phyloP scores from a whole-genome alignment of 2,797 vertebrate species.

The Sebastiscus albofasciatus region DNA sequence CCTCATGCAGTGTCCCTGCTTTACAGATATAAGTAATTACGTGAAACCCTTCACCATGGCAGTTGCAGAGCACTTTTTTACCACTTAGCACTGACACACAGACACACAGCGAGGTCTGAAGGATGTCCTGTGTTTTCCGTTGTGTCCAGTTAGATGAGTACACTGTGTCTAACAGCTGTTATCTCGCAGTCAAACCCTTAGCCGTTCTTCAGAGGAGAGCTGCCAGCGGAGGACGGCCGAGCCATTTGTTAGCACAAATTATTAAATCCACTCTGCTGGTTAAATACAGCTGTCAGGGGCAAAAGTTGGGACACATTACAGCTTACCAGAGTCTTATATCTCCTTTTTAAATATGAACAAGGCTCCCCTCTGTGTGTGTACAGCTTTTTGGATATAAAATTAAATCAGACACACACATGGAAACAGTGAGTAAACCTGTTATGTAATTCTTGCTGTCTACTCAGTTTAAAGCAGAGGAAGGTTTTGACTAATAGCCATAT shows the following conservation, averaged over 20 bases:
- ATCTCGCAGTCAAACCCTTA: constrained; percentile 15
- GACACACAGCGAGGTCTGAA: neutral
- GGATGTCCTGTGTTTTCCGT: constrained; percentile 5
- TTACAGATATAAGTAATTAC: neutral
- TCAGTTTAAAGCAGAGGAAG: constrained; percentile 38
- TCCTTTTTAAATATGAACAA: constrained; percentile 22
- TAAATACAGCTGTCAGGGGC: constrained; percentile 29
- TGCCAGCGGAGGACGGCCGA: neutral
- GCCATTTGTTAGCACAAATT: constrained; percentile 46
- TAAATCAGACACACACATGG: neutral
- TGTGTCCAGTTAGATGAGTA: constrained; percentile 17
- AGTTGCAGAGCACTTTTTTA: neutral
- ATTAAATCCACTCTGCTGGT: constrained; percentile 42
- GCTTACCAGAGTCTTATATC: neutral
- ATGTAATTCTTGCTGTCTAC: constrained; percentile 58
- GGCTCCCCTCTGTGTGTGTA: neutral
- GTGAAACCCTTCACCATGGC: neutral
- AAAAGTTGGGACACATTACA: neutral
- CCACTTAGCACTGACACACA: neutral
- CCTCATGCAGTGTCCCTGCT: neutral
- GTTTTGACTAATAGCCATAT: constrained; percentile 61
- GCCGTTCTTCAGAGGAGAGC: constrained; percentile 22
- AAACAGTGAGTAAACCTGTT: constrained; percentile 60
- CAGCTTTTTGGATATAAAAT: constrained; percentile 6
- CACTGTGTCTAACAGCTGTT: constrained; percentile 6